Base-by-base conservation (phyloP, 2,113 vertebrate genomes). In the Gopherus flavomarginatus region DNA sequence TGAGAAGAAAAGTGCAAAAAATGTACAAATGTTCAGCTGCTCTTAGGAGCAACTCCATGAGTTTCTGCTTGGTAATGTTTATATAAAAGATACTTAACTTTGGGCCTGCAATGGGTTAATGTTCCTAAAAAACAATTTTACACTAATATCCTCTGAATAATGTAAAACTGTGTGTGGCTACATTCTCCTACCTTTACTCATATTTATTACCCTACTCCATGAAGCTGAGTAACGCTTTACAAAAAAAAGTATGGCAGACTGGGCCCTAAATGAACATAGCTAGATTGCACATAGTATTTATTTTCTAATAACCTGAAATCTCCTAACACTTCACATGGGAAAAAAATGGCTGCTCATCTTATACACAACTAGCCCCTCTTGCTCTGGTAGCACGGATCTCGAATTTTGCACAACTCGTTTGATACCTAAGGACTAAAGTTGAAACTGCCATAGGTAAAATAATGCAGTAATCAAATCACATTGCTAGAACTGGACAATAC, bases 21-120 rank as follows among this genome's bases (percentile, higher is more conserved):
- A 65, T 62, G 57, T 59, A 27, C 12, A 78, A 50, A 94, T 94
- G 11, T 57, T 47, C n/a, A 88, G 54, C 81, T 35, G 65, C 81
- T 96, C 11, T 89, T 24, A 49, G 47, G 62, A 95, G 42, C 22
- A 87, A 75, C 11, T 50, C 87, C 78, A 75, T 27, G 8, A 90
- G 84, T n/a, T 12, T 75, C 38, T 89, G 16, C 3, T 85, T 83
- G 83, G 38, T 19, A 19, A 14, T 87, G 22, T 83, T 93, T 81
- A 13, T 17, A 90, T 78, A 14, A 47, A 78, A 78, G 21, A 78
- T 47, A 78, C 6, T 78, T 78, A 78, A 27, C 42, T 47, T 44
- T 47, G 26, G 42, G 19, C 65, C 65, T 38, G 10, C 17, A 21
- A 72, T 22, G 65, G 19, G 35, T 72, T 72, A 72, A 38, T 27